Evolutionary conservation across 2,113 vertebrate species (phyloP).

Genomic region (Mellivora capensis): DNA sequence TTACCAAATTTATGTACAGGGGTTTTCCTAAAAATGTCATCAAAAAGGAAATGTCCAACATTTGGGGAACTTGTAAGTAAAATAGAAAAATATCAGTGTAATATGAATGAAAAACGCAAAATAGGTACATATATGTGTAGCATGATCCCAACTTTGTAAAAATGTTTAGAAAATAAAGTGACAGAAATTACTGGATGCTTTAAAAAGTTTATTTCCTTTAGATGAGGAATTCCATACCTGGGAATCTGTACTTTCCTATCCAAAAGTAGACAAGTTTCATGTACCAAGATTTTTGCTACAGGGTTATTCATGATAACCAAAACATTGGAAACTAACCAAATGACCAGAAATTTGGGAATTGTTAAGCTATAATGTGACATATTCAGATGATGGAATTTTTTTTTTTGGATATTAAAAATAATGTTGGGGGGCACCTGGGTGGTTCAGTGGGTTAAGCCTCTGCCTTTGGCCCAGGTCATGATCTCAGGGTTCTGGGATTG

Average conservation of each 20-base stretch:
- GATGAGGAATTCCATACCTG: not conserved
- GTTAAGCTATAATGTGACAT: not conserved
- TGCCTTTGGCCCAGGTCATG: too few relatives aligned
- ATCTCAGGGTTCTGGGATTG: too few relatives aligned
- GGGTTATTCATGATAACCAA: not conserved
- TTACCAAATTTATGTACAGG: not conserved
- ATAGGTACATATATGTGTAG: not conserved
- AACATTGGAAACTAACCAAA: not conserved
- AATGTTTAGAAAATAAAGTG: not conserved
- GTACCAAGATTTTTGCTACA: not conserved
- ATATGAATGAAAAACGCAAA: not conserved
- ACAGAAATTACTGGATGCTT: not conserved
- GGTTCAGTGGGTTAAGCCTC: too few relatives aligned
- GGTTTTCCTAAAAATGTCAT: not conserved
- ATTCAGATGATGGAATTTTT: not conserved
- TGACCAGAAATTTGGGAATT: not conserved
- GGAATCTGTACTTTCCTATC: not conserved
- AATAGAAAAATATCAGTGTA: not conserved
- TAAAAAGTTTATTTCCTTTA: not conserved
- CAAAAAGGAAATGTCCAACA: not conserved
- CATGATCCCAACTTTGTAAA: not conserved
- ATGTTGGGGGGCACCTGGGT: not conserved
- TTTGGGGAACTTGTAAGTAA: not conserved
- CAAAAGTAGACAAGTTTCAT: not conserved
- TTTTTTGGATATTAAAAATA: not conserved